phyloP scores from a whole-genome alignment of 2,113 vertebrate genomes.

The Caracal caracal region DNA sequence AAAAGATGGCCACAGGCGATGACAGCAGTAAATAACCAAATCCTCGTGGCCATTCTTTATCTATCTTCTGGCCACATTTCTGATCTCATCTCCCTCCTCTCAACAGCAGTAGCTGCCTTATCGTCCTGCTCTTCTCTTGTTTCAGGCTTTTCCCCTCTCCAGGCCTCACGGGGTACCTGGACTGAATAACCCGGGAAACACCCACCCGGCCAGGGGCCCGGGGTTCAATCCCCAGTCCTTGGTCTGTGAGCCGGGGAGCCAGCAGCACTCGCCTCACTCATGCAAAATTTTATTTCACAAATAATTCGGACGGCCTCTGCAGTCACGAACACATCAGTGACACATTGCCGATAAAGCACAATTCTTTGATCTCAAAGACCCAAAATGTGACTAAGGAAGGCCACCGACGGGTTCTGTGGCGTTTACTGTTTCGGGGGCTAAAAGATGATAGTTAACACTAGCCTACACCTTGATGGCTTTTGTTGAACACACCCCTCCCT shows the following conservation, averaged over 20 bases:
- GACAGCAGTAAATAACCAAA: neutral
- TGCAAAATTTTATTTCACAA: slow-evolving; percentile 55
- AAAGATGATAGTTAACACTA: neutral
- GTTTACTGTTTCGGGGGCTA: neutral
- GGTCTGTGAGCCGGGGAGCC: neutral
- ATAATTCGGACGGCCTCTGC: slow-evolving; percentile 2
- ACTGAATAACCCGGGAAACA: neutral
- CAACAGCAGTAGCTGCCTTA: neutral
- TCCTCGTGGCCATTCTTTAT: neutral
- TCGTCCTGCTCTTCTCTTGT: neutral
- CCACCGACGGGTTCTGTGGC: neutral
- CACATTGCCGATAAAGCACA: neutral
- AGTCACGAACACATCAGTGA: neutral
- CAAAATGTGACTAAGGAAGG: slow-evolving; percentile 29
- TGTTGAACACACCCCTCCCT: neutral
- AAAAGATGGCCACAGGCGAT: neutral
- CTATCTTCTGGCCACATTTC: neutral
- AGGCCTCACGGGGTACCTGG: neutral
- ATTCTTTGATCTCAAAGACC: slow-evolving; percentile 24
- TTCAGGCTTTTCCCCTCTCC: neutral
- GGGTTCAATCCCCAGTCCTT: neutral
- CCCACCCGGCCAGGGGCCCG: neutral
- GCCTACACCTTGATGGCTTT: neutral
- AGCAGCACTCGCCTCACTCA: slow-evolving; percentile 38
- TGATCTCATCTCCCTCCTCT: neutral